Conservation (phyloP, 2,888 invertebrate genomes). For the Blastobasis lacticolella region DNA sequence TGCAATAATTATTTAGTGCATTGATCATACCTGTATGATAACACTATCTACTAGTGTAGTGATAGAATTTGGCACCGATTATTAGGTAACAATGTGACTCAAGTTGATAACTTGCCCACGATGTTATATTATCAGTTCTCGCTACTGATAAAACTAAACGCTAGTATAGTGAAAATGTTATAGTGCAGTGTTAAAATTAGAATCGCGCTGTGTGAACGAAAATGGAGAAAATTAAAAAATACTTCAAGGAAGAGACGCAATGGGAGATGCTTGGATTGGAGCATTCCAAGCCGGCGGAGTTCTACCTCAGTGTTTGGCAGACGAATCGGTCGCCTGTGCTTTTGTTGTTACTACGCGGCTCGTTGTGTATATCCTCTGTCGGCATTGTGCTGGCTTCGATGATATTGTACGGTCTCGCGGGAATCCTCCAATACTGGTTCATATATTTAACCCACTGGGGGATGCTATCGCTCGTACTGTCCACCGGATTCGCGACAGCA, state of each 20-base stretch:
- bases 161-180: neutral
- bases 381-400: slow-evolving; percentile 46
- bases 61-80: no score
- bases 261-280: slow-evolving; percentile 44
- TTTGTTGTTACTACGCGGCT: slow-evolving; percentile 45
- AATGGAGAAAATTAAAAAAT: slow-evolving; percentile 51
- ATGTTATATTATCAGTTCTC: slow-evolving; percentile 7
- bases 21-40: no score
- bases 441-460: slow-evolving; percentile 75
- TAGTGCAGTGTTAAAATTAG: neutral
- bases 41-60: no score
- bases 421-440: slow-evolving; percentile 49
- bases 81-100: slow-evolving; percentile 21
- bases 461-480: slow-evolving; percentile 38
- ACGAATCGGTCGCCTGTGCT: slow-evolving; percentile 49
- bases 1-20: no score
- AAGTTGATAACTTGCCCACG: slow-evolving; percentile 20
- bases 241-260: slow-evolving; percentile 47
- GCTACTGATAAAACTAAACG: slow-evolving; percentile 7
- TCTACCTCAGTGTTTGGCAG: slow-evolving; percentile 62
- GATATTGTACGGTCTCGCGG: slow-evolving; percentile 36
- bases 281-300: slow-evolving; percentile 48
- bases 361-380: slow-evolving; percentile 47
- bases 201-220: slow-evolving; percentile 7
- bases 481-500: slow-evolving; percentile 45